Evolutionary conservation across 2,888 invertebrate species (phyloP).

Genomic region (Microctonus aethiopoides): DNA sequence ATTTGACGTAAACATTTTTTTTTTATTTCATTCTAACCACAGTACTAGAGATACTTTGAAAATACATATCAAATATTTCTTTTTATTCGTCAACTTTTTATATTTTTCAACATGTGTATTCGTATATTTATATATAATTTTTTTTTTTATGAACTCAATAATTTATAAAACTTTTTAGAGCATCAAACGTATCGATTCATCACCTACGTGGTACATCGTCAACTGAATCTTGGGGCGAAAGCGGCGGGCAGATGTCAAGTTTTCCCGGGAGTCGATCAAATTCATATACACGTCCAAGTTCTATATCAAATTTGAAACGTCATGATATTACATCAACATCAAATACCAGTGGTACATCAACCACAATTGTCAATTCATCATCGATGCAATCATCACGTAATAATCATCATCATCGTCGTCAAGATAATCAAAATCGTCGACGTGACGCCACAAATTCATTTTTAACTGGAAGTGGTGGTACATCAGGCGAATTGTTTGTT

Average conservation of each 20-base stretch:
- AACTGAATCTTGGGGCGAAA: slow-evolving; percentile 70
- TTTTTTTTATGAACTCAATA: neutral
- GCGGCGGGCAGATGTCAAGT: slow-evolving; percentile 52
- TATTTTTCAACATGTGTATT: neutral
- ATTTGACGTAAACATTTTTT: neutral
- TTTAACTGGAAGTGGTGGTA: slow-evolving; percentile 64
- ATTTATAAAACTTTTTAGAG: slow-evolving; percentile 62
- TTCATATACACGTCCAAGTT: slow-evolving; percentile 53
- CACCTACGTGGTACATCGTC: slow-evolving; percentile 70
- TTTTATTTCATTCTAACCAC: neutral
- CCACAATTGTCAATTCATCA: slow-evolving; percentile 55
- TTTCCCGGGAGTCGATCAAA: slow-evolving; percentile 34
- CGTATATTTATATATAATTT: too few relatives aligned
- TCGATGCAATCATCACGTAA: slow-evolving; percentile 31
- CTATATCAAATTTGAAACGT: slow-evolving; percentile 56
- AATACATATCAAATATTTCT: neutral
- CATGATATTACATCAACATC: slow-evolving; percentile 46
- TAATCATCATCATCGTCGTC: slow-evolving; percentile 45
- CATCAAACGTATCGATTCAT: slow-evolving; percentile 71
- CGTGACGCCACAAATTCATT: slow-evolving; percentile 57
- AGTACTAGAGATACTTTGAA: neutral
- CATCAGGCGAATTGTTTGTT: slow-evolving; percentile 67
- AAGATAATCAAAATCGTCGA: slow-evolving; percentile 50
- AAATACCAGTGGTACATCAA: slow-evolving; percentile 32
- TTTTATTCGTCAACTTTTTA: neutral